These are phyloP conservation scores for Carlito syrichta DNA, from an alignment of 2,113 vertebrate genomes.

Conservation along the genomic window DNA sequence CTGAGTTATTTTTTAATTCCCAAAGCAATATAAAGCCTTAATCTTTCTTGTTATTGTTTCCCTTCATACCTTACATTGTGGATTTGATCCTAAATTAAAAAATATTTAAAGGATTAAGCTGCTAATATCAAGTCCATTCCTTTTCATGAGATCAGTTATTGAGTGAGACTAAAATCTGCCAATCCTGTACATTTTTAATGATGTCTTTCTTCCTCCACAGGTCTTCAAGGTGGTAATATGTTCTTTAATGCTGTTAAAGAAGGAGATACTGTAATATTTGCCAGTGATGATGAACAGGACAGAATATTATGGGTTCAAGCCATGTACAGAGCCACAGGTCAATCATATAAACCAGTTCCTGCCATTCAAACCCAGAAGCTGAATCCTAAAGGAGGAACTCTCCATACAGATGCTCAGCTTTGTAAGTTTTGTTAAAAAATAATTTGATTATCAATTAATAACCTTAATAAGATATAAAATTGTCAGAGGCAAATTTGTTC, in stretches of 20 bases:
- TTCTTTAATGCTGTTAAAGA: slow-evolving; percentile 98
- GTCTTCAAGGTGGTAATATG: slow-evolving; percentile 91
- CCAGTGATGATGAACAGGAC: slow-evolving; percentile 95
- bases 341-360: slow-evolving; percentile 95
- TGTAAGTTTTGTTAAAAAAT: slow-evolving; percentile 85
- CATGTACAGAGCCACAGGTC: slow-evolving; percentile 97
- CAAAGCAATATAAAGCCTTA: background rate
- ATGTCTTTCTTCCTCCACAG: slow-evolving; percentile 77
- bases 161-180: background rate
- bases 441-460: slow-evolving; percentile 70
- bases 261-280: slow-evolving; percentile 94
- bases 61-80: background rate
- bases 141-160: background rate
- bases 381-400: slow-evolving; percentile 86
- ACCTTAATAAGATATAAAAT: slow-evolving; percentile 58
- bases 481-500: slow-evolving; percentile 43
- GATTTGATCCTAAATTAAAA: background rate
- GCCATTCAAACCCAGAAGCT: slow-evolving; percentile 88
- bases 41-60: background rate
- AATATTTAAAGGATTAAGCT: background rate
- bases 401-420: slow-evolving; percentile 84
- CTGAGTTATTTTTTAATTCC: slow-evolving; percentile 4
- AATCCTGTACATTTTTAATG: background rate
- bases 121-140: background rate
- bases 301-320: slow-evolving; percentile 96